phyloP scores from a whole-genome alignment of 2,888 invertebrate species.

The Drosophila leonis region DNA sequence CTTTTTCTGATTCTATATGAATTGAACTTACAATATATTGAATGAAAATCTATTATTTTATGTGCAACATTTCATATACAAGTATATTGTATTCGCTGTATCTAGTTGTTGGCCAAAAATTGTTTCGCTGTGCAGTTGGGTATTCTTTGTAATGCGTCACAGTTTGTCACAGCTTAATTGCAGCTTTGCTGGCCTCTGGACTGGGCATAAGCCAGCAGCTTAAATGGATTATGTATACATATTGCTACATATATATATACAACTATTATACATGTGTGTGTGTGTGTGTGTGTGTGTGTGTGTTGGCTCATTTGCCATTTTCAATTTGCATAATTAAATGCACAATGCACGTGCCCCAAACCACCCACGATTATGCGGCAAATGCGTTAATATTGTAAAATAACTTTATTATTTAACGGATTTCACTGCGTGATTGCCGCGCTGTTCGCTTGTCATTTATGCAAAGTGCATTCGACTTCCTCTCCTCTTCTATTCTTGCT shows the following conservation, averaged over 20 bases:
- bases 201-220: slow-evolving; percentile 53
- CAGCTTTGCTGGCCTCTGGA: slow-evolving; percentile 58
- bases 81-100: too few species aligned
- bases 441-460: slow-evolving; percentile 47
- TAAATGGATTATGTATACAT: slow-evolving; percentile 68
- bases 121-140: slow-evolving; percentile 3
- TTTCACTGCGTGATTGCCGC: slow-evolving; percentile 52
- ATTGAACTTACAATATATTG: background rate
- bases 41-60: too few species aligned
- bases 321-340: slow-evolving; percentile 79
- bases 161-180: slow-evolving; percentile 73
- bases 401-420: slow-evolving; percentile 71
- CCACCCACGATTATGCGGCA: slow-evolving; percentile 54
- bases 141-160: slow-evolving; percentile 42
- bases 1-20: background rate
- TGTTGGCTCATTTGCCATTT: slow-evolving; percentile 60
- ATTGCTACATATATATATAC: slow-evolving; percentile 30
- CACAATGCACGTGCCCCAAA: slow-evolving; percentile 32
- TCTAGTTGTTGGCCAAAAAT: background rate
- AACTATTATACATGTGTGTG: slow-evolving; percentile 7
- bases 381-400: slow-evolving; percentile 71
- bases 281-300: slow-evolving; percentile 18
- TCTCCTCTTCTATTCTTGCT: background rate
- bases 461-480: slow-evolving; percentile 22
- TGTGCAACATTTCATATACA: background rate